Evolutionary conservation across 2,113 vertebrate genomes (phyloP).

Genomic region (Odocoileus hemionus): DNA sequence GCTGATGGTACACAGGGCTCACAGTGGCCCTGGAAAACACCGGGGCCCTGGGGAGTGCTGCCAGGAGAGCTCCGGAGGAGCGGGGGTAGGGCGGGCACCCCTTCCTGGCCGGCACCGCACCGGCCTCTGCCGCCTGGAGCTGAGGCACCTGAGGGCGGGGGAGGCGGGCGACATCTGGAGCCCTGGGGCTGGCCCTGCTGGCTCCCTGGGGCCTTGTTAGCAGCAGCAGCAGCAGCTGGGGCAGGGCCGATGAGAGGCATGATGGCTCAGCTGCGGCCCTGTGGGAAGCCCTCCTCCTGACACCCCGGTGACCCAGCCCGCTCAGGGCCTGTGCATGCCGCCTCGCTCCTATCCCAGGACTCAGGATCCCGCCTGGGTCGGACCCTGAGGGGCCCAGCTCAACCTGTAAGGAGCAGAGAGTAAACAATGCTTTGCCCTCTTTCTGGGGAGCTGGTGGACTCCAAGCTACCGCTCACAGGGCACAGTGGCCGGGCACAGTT

Average conservation of each 20-base stretch:
- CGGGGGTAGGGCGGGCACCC: neutral
- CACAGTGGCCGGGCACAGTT: neutral
- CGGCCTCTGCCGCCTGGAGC: neutral
- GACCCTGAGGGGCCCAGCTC: neutral
- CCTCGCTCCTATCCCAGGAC: neutral
- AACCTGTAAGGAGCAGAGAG: neutral
- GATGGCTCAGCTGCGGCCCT: neutral
- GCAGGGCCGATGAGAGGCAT: neutral
- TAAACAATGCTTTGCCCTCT: neutral
- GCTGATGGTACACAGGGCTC: neutral
- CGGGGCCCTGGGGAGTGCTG: neutral
- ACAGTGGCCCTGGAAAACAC: neutral
- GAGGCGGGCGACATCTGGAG: neutral
- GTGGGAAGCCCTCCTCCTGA: neutral
- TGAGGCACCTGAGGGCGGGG: neutral
- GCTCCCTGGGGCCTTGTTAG: conserved; percentile 54
- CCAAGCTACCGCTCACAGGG: neutral
- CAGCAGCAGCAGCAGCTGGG: neutral
- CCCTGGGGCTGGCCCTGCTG: neutral
- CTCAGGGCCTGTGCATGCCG: neutral
- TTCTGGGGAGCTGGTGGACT: neutral
- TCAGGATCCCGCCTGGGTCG: neutral
- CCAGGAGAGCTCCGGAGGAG: neutral
- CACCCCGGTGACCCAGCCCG: neutral
- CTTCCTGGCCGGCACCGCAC: neutral